Percentiles rank a stretch among this genome's conserved stretches.
Conservation (phyloP, 2,888 invertebrate genomes). For the Poecilobothrus nobilitatus region DNA sequence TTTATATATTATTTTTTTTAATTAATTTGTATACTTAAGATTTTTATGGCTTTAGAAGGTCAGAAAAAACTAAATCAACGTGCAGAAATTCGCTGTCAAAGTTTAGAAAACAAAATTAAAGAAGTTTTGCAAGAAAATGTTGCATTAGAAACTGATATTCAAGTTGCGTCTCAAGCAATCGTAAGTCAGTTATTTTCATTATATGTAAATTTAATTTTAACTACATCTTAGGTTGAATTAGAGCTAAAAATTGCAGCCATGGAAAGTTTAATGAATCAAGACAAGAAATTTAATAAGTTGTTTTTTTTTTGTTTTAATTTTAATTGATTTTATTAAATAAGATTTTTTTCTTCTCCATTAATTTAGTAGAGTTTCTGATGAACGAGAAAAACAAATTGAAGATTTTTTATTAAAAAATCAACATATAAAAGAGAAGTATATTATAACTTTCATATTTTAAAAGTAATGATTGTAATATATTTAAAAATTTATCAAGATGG, state of each 20-base stretch:
- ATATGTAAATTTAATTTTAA: not conserved
- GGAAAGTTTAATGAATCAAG: constrained; percentile 52
- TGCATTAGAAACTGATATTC: constrained; percentile 36
- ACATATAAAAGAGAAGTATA: constrained; percentile 29
- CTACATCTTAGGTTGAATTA: constrained; percentile 45
- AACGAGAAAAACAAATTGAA: constrained; percentile 29
- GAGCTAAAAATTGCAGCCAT: constrained; percentile 52
- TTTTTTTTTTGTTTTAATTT: constrained; percentile 10
- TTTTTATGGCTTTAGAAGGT: constrained; percentile 22
- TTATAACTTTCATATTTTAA: too few relatives aligned
- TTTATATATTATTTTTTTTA: too few relatives aligned
- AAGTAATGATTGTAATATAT: too few relatives aligned
- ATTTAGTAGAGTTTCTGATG: constrained; percentile 22
- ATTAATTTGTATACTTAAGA: constrained; percentile 22
- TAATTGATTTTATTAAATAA: not conserved
- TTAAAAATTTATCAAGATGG: too few relatives aligned
- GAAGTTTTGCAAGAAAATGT: constrained; percentile 30
- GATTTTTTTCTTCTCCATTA: constrained; percentile 7
- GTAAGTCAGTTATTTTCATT: constrained; percentile 20
- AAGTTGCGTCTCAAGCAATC: constrained; percentile 37
- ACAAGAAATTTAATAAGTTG: constrained; percentile 48
- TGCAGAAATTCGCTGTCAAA: constrained; percentile 38
- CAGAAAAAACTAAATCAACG: constrained; percentile 27
- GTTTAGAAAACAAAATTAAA: constrained; percentile 31
- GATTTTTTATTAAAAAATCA: constrained; percentile 26